Evolutionary conservation across 2,888 invertebrate genomes (phyloP).

Genomic region (Ceramica pisi): DNA sequence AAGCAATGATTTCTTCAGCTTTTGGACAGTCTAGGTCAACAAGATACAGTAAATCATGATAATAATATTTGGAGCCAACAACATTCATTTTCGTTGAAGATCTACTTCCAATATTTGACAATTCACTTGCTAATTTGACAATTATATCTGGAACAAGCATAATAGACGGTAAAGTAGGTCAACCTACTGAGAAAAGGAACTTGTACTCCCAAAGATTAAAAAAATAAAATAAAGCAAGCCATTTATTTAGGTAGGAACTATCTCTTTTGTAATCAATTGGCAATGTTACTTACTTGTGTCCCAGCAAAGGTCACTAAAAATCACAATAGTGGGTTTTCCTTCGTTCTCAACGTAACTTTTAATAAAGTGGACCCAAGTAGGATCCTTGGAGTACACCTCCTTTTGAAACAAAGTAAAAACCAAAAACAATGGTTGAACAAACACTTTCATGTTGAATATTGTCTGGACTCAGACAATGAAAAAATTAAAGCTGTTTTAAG

Average conservation of each 20-base stretch:
- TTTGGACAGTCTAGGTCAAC: conserved; percentile 77
- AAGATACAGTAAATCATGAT: conserved; percentile 75
- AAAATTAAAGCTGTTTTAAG: conserved; percentile 1
- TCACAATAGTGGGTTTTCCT: conserved; percentile 74
- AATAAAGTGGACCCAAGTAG: conserved; percentile 69
- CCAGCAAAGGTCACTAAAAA: conserved; percentile 76
- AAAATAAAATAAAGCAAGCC: too few species aligned
- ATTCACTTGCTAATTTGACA: conserved; percentile 67
- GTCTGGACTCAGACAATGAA: conserved; percentile 1
- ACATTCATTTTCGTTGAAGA: conserved; percentile 62
- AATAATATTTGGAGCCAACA: conserved; percentile 60
- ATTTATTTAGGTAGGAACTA: too few species aligned
- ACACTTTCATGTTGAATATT: conserved; percentile 33
- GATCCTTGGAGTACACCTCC: conserved; percentile 60
- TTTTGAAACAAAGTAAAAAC: conserved; percentile 39
- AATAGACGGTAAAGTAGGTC: too few species aligned
- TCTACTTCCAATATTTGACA: conserved; percentile 70
- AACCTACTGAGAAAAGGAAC: too few species aligned
- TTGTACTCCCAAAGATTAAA: too few species aligned
- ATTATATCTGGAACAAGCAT: conserved; percentile 64
- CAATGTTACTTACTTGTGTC: conserved; percentile 70
- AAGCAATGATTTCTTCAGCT: conserved; percentile 65
- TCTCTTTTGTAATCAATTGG: neutral
- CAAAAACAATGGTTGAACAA: conserved; percentile 26
- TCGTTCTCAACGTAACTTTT: conserved; percentile 77